A percentile compares a stretch with the other conserved stretches of the same genome.
Evolutionary conservation across 2,888 invertebrate genomes (phyloP).

Genomic region (Dimorphilus gyrociliatus): DNA sequence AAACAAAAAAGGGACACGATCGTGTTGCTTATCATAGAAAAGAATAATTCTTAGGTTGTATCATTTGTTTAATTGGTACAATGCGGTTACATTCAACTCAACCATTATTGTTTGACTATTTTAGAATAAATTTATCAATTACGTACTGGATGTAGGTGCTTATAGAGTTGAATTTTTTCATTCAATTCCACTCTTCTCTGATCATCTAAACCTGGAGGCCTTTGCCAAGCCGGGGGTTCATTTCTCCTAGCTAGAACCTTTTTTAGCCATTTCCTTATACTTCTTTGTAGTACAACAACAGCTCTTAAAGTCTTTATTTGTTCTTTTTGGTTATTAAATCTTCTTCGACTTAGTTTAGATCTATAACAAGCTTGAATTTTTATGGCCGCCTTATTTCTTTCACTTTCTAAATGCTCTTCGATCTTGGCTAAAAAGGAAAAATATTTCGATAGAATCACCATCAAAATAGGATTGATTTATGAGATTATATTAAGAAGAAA

Average conservation of each 20-base stretch:
- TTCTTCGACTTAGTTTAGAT: conserved; percentile 18
- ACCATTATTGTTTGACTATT: too few species aligned
- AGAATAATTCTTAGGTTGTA: not conserved
- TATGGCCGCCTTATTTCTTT: conserved; percentile 23
- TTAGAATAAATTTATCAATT: too few species aligned
- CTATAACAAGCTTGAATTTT: conserved; percentile 29
- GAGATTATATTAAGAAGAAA: too few species aligned
- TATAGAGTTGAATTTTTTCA: conserved; percentile 19
- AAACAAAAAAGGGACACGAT: too few species aligned
- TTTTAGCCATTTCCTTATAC: conserved; percentile 26
- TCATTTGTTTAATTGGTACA: not conserved
- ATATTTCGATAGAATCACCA: too few species aligned
- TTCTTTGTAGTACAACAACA: conserved; percentile 27
- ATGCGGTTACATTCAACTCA: too few species aligned
- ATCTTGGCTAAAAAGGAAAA: conserved; percentile 18
- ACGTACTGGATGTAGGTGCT: too few species aligned
- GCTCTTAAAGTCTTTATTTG: conserved; percentile 15
- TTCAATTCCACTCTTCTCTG: conserved; percentile 24
- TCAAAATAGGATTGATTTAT: too few species aligned
- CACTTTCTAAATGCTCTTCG: conserved; percentile 22
- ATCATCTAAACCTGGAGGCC: conserved; percentile 30
- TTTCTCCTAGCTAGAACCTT: conserved; percentile 15
- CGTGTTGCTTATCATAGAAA: too few species aligned
- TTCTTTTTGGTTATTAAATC: conserved; percentile 13
- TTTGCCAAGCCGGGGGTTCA: conserved; percentile 21